Conservation (phyloP, 1,140 invertebrate species). For the Bombus superbus region DNA sequence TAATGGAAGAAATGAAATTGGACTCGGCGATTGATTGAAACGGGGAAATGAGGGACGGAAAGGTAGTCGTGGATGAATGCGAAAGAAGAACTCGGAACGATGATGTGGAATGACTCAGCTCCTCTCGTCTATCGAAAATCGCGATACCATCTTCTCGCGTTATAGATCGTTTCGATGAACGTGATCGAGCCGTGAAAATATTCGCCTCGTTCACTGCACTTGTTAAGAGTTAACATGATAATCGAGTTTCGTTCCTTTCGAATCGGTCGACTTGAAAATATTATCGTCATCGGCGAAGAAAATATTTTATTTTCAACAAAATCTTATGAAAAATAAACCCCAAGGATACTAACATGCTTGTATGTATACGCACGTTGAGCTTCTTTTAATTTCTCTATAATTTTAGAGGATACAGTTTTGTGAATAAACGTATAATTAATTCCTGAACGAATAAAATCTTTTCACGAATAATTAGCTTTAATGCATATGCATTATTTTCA, state of each 20-base stretch:
- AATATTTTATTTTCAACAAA: too few species aligned
- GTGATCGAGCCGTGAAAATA: conserved; percentile 24
- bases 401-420: too few species aligned
- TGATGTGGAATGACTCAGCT: conserved; percentile 67
- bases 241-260: not conserved
- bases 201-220: not conserved
- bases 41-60: conserved; percentile 53
- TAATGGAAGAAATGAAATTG: conserved; percentile 66
- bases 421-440: too few species aligned
- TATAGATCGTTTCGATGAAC: conserved; percentile 27
- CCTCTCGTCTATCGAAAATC: conserved; percentile 45
- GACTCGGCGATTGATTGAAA: conserved; percentile 65
- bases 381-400: too few species aligned
- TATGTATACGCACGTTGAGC: too few species aligned
- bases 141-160: conserved; percentile 52
- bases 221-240: not conserved
- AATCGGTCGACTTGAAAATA: not conserved
- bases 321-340: too few species aligned
- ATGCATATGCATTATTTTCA: too few species aligned
- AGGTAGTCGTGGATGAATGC: conserved; percentile 54
- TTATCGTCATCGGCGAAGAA: too few species aligned
- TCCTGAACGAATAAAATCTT: too few species aligned
- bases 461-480: too few species aligned
- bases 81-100: conserved; percentile 58
- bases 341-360: too few species aligned